Evolutionary conservation across 2,797 vertebrate genomes (phyloP), one percentile per base, ranked within the genome.

Genomic region (Acridotheres tristis): DNA sequence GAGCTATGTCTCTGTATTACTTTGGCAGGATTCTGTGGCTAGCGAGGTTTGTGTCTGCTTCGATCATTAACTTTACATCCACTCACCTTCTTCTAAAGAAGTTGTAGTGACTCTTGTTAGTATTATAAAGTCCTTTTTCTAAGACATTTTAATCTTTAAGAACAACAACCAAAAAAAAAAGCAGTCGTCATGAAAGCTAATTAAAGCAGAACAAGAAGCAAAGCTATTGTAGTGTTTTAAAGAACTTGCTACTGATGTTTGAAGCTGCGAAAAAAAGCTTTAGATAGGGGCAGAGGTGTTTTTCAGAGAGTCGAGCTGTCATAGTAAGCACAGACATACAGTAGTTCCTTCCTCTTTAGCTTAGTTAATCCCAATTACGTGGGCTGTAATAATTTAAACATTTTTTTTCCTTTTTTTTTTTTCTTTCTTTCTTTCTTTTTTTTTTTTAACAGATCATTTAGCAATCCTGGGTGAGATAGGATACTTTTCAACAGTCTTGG

Each of bases 1-100:
- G 99, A 99, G 99, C 99, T 99, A 99, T 99, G 99, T 99, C 99
- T 99, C 98, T 98, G 98, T 98, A 98, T 98, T 98, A 98, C 97
- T 98, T 98, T 97, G 98, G 98, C 98, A 97, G 97, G 97, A 98
- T 98, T 98, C 98, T 98, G 97, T 97, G 97, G 97, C 98, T 97
- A 97, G 97, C 79, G 91, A 98, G 97, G 98, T 98, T 98, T 98
- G 98, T 98, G 98, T 98, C 98, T 98, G 98, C 98, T 98, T 97
- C 98, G 96, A 98, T 98, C 98, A 98, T 98, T 98, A 98, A 98
- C 98, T 98, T 98, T 98, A 98, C 97, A 97, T 97, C 98, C 97
- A 97, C 98, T 98, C 97, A 98, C 97, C 97, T 98, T 98, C 97
- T 97, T 97, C 98, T 95, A 97, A 97, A 98, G 97, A 98, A 98